phyloP scores from a whole-genome alignment of 2,888 invertebrate genomes.

The Deroplatys truncata region DNA sequence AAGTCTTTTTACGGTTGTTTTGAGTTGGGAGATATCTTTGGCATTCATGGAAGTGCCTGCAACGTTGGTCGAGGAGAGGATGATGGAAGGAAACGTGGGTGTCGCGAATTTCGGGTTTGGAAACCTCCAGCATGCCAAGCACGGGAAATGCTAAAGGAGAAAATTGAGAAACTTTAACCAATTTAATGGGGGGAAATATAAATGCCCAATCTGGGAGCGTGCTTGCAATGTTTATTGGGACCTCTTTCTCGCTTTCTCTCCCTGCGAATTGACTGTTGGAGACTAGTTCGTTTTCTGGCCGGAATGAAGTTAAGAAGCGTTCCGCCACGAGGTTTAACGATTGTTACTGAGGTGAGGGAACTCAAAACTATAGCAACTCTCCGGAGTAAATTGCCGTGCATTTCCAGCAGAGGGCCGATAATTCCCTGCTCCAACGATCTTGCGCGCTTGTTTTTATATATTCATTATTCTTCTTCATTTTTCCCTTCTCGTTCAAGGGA shows the following conservation, averaged over 20 bases:
- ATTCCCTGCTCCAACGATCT: neutral
- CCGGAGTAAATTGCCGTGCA: neutral
- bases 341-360: neutral
- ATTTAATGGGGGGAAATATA: conserved; percentile 31
- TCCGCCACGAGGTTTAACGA: neutral
- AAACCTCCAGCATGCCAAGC: neutral
- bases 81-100: neutral
- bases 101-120: neutral
- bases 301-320: neutral
- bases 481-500: neutral
- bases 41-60: neutral
- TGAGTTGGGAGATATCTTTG: neutral
- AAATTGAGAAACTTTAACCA: conserved; percentile 31
- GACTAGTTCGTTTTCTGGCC: neutral
- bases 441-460: neutral
- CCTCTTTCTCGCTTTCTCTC: neutral
- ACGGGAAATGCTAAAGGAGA: conserved; percentile 5
- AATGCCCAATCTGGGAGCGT: conserved; percentile 32
- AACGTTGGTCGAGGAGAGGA: neutral
- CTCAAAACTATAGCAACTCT: neutral
- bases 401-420: neutral
- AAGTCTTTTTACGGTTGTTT: conserved; percentile 16
- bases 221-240: conserved; percentile 29
- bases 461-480: neutral
- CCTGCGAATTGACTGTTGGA: neutral